phyloP scores from a whole-genome alignment of 2,113 vertebrate species.

The Pycnonotus jocosus region DNA sequence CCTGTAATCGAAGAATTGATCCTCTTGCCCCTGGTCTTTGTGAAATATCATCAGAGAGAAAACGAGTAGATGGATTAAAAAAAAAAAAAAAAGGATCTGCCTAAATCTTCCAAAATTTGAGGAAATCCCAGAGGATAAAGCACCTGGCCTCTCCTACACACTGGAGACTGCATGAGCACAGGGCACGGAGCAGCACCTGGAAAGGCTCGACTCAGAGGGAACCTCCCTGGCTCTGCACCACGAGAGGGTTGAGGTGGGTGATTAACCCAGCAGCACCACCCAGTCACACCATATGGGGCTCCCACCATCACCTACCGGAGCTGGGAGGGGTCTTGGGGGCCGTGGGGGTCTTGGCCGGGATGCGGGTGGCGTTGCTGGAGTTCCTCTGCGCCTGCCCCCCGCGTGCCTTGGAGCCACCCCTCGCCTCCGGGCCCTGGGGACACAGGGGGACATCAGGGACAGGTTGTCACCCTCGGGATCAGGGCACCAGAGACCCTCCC shows the following conservation, averaged over 20 bases:
- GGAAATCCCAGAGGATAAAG: background rate
- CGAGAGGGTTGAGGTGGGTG: rapidly evolving
- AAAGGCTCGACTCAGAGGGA: background rate
- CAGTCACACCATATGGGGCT: rapidly evolving
- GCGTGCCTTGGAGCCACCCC: conserved; percentile 68
- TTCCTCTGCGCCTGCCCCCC: conserved; percentile 73
- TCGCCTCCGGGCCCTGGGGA: conserved; percentile 64
- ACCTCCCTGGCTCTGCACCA: background rate
- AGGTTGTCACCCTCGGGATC: too few relatives aligned
- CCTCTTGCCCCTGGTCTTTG: conserved; percentile 24
- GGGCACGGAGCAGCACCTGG: background rate
- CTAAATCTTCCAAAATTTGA: background rate
- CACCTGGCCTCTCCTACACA: background rate
- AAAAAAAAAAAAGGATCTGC: background rate
- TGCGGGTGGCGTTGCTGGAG: conserved; percentile 77
- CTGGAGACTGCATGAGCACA: rapidly evolving
- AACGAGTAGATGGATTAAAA: background rate
- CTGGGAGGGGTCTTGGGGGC: conserved; percentile 76
- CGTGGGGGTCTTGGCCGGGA: conserved; percentile 80
- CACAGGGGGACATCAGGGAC: background rate
- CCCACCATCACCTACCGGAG: conserved; percentile 50
- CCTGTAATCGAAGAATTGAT: conserved; percentile 20
- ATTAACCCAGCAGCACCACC: background rate
- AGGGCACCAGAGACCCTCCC: background rate
- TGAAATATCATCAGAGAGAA: background rate